These are phyloP conservation scores for Sebastes elongatus DNA, from an alignment of 2,797 vertebrate genomes.

Conservation along the genomic window DNA sequence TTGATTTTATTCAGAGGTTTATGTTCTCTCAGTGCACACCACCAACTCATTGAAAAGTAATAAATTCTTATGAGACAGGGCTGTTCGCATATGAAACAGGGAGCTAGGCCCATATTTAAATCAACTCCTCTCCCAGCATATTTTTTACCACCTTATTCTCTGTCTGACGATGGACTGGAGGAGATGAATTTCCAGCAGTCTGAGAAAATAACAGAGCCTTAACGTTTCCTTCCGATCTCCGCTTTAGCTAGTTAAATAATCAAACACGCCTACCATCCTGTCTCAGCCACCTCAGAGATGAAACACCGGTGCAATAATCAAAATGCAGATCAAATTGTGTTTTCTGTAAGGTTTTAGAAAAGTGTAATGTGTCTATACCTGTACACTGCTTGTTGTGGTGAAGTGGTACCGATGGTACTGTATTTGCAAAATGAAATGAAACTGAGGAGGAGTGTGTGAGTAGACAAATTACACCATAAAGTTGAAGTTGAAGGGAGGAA, in stretches of 20 bases:
- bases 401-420: not conserved
- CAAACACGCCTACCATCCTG: conserved; percentile 16
- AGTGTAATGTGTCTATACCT: not conserved
- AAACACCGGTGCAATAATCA: conserved; percentile 3
- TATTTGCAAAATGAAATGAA: not conserved
- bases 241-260: conserved; percentile 34
- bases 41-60: conserved; percentile 65
- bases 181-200: conserved; percentile 35
- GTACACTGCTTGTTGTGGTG: not conserved
- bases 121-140: conserved; percentile 29
- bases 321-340: not conserved
- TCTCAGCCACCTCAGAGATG: not conserved
- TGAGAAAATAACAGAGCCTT: conserved; percentile 38
- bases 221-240: not conserved
- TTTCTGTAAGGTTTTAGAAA: not conserved
- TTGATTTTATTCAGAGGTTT: conserved; percentile 71
- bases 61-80: conserved; percentile 63
- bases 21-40: conserved; percentile 64
- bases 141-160: conserved; percentile 40
- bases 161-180: conserved; percentile 20
- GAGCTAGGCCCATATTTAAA: conserved; percentile 54
- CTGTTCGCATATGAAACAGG: conserved; percentile 55
- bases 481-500: not conserved
- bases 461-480: not conserved
- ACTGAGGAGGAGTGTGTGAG: not conserved